Base-by-base conservation (phyloP, 2,888 invertebrate genomes). In the Drosophila vallismaia region DNA sequence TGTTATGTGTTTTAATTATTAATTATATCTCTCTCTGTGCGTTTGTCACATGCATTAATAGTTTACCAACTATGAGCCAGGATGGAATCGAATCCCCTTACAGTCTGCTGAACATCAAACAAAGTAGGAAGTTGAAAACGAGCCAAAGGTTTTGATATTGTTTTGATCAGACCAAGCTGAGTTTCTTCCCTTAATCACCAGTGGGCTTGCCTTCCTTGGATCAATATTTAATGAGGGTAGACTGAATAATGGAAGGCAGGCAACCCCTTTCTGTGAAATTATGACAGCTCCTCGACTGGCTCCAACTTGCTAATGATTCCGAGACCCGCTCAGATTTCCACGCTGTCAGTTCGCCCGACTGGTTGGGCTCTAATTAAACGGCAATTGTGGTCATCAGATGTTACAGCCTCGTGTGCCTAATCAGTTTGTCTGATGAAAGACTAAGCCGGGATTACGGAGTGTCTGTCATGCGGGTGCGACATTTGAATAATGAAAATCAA, bases 401-500 rank as follows among this genome's bases (percentile, higher is more conserved):
- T 19, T 19, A 19, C 19, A 72, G 73, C 57, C 71, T 71, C 33
- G 42, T 45, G 50, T 49, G 71, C 57, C 64, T 71, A 71, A 71
- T 57, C 51, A 59, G 64, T 56, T 53, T 19, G 49, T 72, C 44
- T 51, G 67, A 66, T 77, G 79, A 67, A 81, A 72, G 69, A 50
- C 63, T 76, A 62, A 68, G 64, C 66, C 42, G 36, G 71, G 79
- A 76, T 80, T 81, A 76, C 51, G 51, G 40, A 63, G 49, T 50
- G 53, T 44, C 44, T 48, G 73, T 56, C 49, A 55, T 75, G 55
- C 62, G 64, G 73, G 40, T 64, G 55, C 57, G 70, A 64, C 72
- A 74, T 77, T 79, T 79, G 74, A 77, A 77, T 77, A 85, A 74
- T 74, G 71, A 76, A 72, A 67, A 69, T 70, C 75, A 73, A 68